Evolutionary conservation across 1,140 invertebrate species (phyloP), one percentile per base, ranked within the genome.

Genomic region (Wiebesia pumilae): DNA sequence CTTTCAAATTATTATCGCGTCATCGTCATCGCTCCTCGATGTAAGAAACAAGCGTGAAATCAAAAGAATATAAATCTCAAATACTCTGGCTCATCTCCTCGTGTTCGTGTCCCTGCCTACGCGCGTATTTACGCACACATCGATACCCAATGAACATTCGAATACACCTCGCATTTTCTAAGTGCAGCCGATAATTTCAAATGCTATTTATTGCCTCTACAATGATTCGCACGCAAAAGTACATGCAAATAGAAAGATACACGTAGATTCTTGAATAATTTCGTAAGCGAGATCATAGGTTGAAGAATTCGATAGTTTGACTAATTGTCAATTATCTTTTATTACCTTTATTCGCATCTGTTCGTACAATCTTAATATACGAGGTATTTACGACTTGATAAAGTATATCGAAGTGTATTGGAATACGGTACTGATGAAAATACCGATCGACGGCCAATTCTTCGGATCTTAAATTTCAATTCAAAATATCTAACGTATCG

Each of bases 1-100:
- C 77, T 85, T 85, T 85, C 75, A 27, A 79, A 69, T 40, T 79
- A 80, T 85, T 80, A 69, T 85, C 83, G 83, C 75, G 65, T 85
- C 83, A 35, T n/a, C 75, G 7, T 35, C 54, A 4, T 6, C n/a
- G 67, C 27, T 16, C 21, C 16, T 54, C 30, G 30, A 2, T 80
- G 16, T n/a, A 33, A 65, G 38, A 27, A 43, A 38, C 40, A 69
- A 81, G 58, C 43, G n/a, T 54, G 65, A 30, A 33, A 83, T 73
- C 40, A 58, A 62, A 77, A 75, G 40, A 75, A 75, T 62, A 35
- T 51, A 71, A 35, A 30, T 73, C 69, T 83, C 69, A n/a, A 35
- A 69, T 30, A 27, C 24, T 54, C 51, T 9, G 19, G 51, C 51
- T 30, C 58, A 19, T 43, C 6, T 38, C 4, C 67, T 73, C 81